Percentiles rank a stretch among this genome's conserved stretches.
Evolutionary conservation across 2,888 invertebrate genomes (phyloP).

Genomic region (Hemicrepidius hirtus): DNA sequence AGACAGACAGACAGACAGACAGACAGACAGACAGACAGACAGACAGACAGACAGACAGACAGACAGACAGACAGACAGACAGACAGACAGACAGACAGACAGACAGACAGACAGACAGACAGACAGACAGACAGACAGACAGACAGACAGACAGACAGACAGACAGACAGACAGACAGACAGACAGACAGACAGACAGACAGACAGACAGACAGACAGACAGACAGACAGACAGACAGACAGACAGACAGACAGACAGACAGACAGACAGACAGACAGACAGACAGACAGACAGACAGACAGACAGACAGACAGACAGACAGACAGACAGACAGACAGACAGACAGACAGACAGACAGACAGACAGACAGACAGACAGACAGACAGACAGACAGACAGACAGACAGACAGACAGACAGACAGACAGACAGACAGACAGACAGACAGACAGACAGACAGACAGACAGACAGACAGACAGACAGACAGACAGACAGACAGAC

Average conservation of each 20-base stretch:
- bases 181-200: conserved; percentile 18
- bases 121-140: conserved; percentile 18
- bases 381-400: conserved; percentile 18
- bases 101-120: conserved; percentile 16
- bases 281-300: conserved; percentile 18
- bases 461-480: conserved; percentile 18
- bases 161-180: conserved; percentile 18
- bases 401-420: conserved; percentile 18
- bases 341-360: conserved; percentile 18
- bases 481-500: conserved; percentile 18
- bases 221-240: conserved; percentile 18
- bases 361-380: conserved; percentile 18
- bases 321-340: conserved; percentile 18
- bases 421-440: conserved; percentile 18
- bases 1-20: conserved; percentile 18
- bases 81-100: conserved; percentile 18
- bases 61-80: conserved; percentile 18
- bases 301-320: conserved; percentile 18
- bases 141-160: conserved; percentile 18
- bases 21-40: conserved; percentile 18
- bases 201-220: conserved; percentile 18
- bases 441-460: conserved; percentile 18
- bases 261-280: conserved; percentile 18
- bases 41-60: conserved; percentile 18
- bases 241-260: conserved; percentile 18